Base-by-base conservation (phyloP, 2,113 vertebrate species). In the Xenopus borealis region DNA sequence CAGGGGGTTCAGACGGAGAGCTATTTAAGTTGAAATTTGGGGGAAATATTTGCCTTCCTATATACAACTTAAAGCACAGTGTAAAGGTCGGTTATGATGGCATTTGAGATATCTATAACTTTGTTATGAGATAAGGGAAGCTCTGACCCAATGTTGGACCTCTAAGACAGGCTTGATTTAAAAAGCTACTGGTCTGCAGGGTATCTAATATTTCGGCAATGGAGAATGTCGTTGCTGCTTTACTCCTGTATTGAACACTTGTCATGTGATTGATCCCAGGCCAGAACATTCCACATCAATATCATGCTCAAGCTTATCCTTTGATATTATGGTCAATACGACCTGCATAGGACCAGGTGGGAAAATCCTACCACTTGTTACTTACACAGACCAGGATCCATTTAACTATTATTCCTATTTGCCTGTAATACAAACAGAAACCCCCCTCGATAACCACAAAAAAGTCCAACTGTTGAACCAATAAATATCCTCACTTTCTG, bases 281-380 rank as follows among this genome's bases (percentile, higher is more conserved):
- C 40, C 45, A 13, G 30, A 5, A 52, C 70, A 72, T 72, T 64
- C 47, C 71, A 72, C 47, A n/a, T 72, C 61, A 62, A 30, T 44
- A 33, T 14, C n/a, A 7, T 14, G 5, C 61, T 33, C 46, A 18
- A 14, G 14, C 46, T 52, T 33, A 52, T 47, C 62, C 62, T 50
- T 64, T 65, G 71, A 55, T 72, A 72, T 40, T 53, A 23, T 20
- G 71, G 65, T 55, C 47, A 40, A 64, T 72, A 23, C 50, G 61
- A 72, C 45, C 64, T 50, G 16, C 23, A 33, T 23, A 16, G 47
- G 44, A 53, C 58, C 64, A 72, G 62, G 55, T 14, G 20, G 47
- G 53, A 14, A 72, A 72, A 17, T 17, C 61, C 1, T 53, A 64
- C 61, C 46, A 64, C 62, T 71, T 71, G 19, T 46, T 71, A 46